Percentiles rank a stretch among this genome's conserved stretches.
Evolutionary conservation across 1,140 invertebrate genomes (phyloP).

Genomic region (Orussus abietinus): DNA sequence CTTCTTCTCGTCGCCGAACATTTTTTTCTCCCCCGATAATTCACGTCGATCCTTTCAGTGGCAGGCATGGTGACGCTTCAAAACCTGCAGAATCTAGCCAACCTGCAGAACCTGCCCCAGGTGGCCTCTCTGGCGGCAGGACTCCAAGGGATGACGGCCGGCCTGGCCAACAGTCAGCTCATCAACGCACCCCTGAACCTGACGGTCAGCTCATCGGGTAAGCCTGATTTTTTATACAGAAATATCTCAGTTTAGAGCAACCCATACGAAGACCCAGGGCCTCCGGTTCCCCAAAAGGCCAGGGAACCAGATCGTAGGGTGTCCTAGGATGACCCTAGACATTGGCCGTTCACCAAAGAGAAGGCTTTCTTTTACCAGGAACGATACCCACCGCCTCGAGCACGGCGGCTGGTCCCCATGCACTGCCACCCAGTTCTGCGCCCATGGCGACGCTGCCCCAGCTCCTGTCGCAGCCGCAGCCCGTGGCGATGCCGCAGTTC

Average conservation of each 20-base stretch:
- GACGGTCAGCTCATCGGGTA: slow-evolving; percentile 69
- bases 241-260: too few relatives aligned
- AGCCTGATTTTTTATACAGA: too few relatives aligned
- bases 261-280: too few relatives aligned
- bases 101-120: slow-evolving; percentile 64
- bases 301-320: too few relatives aligned
- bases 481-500: slow-evolving; percentile 81
- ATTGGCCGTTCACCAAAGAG: too few relatives aligned
- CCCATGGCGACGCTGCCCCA: slow-evolving; percentile 54
- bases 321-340: too few relatives aligned
- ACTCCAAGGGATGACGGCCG: slow-evolving; percentile 66
- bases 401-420: slow-evolving; percentile 46
- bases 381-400: slow-evolving; percentile 50
- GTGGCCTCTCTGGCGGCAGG: slow-evolving; percentile 66
- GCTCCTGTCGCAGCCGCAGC: slow-evolving; percentile 59
- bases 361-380: too few relatives aligned
- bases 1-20: neutral
- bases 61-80: slow-evolving; percentile 72
- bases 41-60: slow-evolving; percentile 54
- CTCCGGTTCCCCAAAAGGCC: too few relatives aligned
- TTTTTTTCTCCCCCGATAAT: neutral
- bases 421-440: slow-evolving; percentile 47
- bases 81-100: slow-evolving; percentile 73
- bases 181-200: slow-evolving; percentile 78
- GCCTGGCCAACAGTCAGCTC: slow-evolving; percentile 61